A percentile compares a stretch with the other conserved stretches of the same genome.
phyloP scores from a whole-genome alignment of 2,113 vertebrate species.

The Pholis gunnellus region DNA sequence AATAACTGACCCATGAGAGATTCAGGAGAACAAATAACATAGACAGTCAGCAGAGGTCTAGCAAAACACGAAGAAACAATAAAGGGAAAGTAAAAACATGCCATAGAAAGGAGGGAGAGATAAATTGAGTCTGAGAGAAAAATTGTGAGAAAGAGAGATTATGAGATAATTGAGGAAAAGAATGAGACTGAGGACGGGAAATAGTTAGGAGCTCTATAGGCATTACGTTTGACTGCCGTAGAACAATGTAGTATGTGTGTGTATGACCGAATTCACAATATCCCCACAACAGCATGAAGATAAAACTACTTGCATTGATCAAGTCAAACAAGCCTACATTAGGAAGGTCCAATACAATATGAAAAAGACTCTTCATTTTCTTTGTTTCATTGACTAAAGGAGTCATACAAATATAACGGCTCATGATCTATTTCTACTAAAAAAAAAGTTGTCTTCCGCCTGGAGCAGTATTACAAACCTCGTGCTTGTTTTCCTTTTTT shows the following conservation, averaged over 20 bases:
- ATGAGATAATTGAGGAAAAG: slow-evolving; percentile 15
- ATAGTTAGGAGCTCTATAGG: slow-evolving; percentile 3
- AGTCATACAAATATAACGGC: background rate
- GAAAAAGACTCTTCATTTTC: background rate
- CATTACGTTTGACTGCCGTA: background rate
- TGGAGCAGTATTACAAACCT: slow-evolving; percentile 29
- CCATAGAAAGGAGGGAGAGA: background rate
- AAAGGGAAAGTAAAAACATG: background rate
- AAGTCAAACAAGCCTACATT: background rate
- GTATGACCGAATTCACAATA: background rate
- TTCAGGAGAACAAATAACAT: slow-evolving; percentile 45
- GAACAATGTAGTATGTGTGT: slow-evolving; percentile 4
- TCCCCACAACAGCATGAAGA: background rate
- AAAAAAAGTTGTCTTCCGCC: background rate
- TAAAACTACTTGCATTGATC: background rate
- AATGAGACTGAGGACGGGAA: slow-evolving; percentile 18
- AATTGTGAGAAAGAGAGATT: background rate
- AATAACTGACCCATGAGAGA: slow-evolving; percentile 40
- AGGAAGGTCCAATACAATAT: background rate
- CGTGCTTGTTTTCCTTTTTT: slow-evolving; percentile 34
- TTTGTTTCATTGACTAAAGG: background rate
- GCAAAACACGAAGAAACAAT: background rate
- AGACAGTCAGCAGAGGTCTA: slow-evolving; percentile 9
- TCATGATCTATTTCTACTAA: background rate
- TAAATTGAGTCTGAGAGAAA: background rate